Evolutionary conservation across 2,113 vertebrate species (phyloP).

Genomic region (Bettongia penicillata): DNA sequence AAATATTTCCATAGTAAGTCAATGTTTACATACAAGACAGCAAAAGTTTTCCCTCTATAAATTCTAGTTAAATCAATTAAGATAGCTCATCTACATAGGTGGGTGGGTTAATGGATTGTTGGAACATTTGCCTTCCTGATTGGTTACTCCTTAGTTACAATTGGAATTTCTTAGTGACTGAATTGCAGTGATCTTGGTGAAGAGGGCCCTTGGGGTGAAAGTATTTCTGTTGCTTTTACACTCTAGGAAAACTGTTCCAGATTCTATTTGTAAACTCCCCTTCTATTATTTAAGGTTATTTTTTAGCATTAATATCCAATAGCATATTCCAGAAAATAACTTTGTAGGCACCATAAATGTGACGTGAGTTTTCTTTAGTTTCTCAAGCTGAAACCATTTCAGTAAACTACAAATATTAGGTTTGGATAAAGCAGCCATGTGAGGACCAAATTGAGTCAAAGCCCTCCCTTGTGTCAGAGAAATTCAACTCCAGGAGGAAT

Average conservation of each 20-base stretch:
- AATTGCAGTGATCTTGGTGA: accelerated
- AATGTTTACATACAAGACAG: not conserved
- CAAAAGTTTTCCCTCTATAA: not conserved
- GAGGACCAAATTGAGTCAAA: not conserved
- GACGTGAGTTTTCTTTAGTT: not conserved
- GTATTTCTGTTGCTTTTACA: not conserved
- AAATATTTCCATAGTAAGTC: not conserved
- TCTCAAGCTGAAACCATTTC: too few species aligned
- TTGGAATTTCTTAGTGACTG: not conserved
- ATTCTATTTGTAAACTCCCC: not conserved
- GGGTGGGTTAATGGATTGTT: not conserved
- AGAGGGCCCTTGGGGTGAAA: not conserved
- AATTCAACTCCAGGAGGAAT: not conserved
- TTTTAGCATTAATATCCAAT: not conserved
- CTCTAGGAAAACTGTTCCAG: not conserved
- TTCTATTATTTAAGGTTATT: not conserved
- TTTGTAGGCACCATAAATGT: not conserved
- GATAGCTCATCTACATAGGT: not conserved
- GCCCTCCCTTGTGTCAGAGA: not conserved
- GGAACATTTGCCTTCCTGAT: not conserved
- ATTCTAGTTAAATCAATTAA: accelerated
- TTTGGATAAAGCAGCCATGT: not conserved
- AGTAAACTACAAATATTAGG: accelerated
- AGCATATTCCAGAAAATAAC: not conserved
- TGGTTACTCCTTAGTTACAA: not conserved